Evolutionary conservation across 2,797 vertebrate genomes (phyloP).

Genomic region (Premnoplex brunnescens): DNA sequence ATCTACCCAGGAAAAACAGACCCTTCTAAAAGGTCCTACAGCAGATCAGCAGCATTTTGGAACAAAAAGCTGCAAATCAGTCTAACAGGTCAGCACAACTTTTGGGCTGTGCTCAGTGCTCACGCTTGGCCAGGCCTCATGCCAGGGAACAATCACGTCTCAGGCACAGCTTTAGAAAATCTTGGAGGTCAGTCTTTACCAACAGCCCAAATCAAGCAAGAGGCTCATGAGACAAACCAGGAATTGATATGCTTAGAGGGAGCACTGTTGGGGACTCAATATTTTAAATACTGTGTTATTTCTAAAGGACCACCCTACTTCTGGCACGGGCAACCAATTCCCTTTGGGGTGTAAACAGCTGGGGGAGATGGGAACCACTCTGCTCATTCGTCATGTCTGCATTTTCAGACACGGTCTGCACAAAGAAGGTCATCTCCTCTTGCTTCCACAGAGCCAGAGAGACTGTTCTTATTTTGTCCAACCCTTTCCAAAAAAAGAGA

Average conservation of each 20-base stretch:
- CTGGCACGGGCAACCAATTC: not conserved
- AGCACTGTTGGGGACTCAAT: not conserved
- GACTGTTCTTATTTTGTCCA: slow-evolving; percentile 12
- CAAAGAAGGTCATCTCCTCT: slow-evolving; percentile 8
- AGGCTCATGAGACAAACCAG: not conserved
- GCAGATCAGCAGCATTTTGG: not conserved
- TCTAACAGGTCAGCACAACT: not conserved
- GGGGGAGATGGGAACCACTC: not conserved
- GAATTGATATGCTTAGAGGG: not conserved
- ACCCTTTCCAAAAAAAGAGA: not conserved
- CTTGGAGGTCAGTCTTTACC: not conserved
- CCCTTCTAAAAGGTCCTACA: not conserved
- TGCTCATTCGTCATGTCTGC: not conserved
- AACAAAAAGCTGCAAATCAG: not conserved
- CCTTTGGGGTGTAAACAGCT: not conserved
- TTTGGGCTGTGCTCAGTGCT: not conserved
- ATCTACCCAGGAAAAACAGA: not conserved
- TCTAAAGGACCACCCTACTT: not conserved
- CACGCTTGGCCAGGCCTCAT: not conserved
- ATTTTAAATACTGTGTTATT: not conserved
- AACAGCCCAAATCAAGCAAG: not conserved
- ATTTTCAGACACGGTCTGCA: not conserved
- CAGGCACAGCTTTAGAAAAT: not conserved
- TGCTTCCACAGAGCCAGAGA: slow-evolving; percentile 6
- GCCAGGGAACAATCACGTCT: not conserved